Evolutionary conservation across 2,888 invertebrate genomes (phyloP), one percentile per base, ranked within the genome.

Genomic region (Coelopa pilipes): DNA sequence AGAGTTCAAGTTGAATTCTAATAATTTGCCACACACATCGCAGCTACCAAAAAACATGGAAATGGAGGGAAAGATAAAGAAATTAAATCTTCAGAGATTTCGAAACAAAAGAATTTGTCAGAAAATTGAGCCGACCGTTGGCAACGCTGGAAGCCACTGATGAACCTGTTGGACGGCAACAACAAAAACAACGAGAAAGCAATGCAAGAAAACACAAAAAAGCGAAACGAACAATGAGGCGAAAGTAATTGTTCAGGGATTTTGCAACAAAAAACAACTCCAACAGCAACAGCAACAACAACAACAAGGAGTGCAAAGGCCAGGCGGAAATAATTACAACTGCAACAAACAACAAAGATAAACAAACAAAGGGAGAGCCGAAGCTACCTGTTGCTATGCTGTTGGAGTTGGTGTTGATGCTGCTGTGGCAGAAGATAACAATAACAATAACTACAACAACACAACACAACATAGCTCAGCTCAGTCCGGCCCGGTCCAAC

Each of bases 1-100:
- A 50, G 46, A 63, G 15, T 50, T 63, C n/a, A 73, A 24, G 19
- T 13, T 5, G 59, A 47, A 59, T 59, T 55, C 50, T 50, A 67
- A 65, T 24, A 53, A 45, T 49, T 24, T 73, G 73, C 76, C 76
- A 76, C 76, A 76, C 76, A 76, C 76, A 65, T 63, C 63, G 74
- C 46, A 53, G 53, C 53, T 53, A 53, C 13, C 4, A 53, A 53
- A 53, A 34, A 34, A n/a, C n/a, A n/a, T n/a, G n/a, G 34, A 4
- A 7, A 34, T 34, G 34, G 34, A 34, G 7, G 7, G 21, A 15
- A 19, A 4, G 53, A 13, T 53, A 13, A 4, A n/a, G 17, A 53
- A 53, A 53, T n/a, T 53, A 53, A 53, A 53, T 53, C 17, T 53
- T 7, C 34, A 34, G 4, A 34, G 34, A 34, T 34, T 34, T 7